These are phyloP conservation scores for Cavia porcellus DNA, from an alignment of 2,113 vertebrate genomes.

Conservation along the genomic window DNA sequence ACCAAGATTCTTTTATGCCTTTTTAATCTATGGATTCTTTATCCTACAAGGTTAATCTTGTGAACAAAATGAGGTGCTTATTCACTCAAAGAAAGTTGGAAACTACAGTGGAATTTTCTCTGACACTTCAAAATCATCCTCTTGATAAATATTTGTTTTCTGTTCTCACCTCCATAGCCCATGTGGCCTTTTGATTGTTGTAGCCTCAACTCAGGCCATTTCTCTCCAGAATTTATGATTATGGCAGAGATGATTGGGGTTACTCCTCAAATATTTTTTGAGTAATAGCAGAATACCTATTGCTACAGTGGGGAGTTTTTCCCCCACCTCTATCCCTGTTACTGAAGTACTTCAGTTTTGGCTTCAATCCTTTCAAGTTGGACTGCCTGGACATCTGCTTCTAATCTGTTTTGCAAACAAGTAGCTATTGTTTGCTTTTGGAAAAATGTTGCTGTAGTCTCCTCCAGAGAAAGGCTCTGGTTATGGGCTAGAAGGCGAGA, in stretches of 20 bases:
- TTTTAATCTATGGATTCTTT: background rate
- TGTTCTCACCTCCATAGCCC: background rate
- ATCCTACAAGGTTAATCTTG: background rate
- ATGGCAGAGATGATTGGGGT: background rate
- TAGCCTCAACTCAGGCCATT: background rate
- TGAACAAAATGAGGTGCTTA: background rate
- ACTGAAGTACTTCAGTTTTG: background rate
- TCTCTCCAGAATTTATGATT: background rate
- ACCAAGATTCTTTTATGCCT: background rate
- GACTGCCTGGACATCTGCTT: background rate
- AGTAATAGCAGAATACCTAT: background rate
- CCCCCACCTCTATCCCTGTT: background rate
- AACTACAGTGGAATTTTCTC: conserved; percentile 15
- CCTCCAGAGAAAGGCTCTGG: background rate
- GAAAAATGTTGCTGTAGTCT: background rate
- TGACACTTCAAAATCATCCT: background rate
- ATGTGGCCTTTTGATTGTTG: background rate
- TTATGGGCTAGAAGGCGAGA: background rate
- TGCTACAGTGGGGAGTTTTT: background rate
- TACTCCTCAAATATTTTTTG: background rate
- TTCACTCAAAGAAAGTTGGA: background rate
- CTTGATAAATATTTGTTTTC: background rate
- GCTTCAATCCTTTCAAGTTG: background rate
- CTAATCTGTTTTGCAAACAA: background rate
- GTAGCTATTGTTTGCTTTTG: background rate